Base-by-base conservation (phyloP, 2,797 vertebrate species). In the Eulemur albifrons region DNA sequence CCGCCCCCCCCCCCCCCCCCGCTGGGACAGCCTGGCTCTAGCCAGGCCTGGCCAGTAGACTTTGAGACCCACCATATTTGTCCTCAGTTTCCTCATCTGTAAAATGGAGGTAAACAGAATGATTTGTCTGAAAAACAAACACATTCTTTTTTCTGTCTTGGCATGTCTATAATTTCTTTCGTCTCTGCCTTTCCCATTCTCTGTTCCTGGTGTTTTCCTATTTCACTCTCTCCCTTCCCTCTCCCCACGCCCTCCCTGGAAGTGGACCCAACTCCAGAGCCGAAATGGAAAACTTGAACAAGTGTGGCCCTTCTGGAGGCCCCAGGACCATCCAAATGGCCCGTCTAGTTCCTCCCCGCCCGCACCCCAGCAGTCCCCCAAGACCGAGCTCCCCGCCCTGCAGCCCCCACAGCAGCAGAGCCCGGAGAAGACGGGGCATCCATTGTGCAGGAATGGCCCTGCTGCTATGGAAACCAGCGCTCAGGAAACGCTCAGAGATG, bases 391-490 rank as follows among this genome's bases (percentile, higher is more conserved):
- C 85, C 54, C 93, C 70, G 0, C 88, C 80, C 80, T 82, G 93
- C 94, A 79, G 87, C 91, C 84, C 59, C 90, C 92, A 83, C 59
- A 32, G 88, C 80, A 77, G 70, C 83, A 85, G 38, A 96, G 94
- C 97, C 81, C 82, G 32, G 94, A 38, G 85, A 96, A 93, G 94
- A 82, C 38, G 96, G 94, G 94, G 96, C 88, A 93, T 93, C 88
- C 81, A 85, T 72, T 93, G 93, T 97, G 87, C 69, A 61, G 93
- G 94, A 88, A 96, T 92, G 96, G 97, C 96, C 97, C 95, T 95
- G 97, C 97, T 98, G 97, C 97, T 97, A 98, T 98, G 97, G 97
- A 97, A 98, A 98, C 97, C 88, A 45, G 84, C 3, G n/a, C 94
- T 96, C 88, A 94, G 91, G 93, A 96, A 97, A 73, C 2, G 77